Percentiles rank a stretch among this genome's conserved stretches.
Conservation (phyloP, 1,140 invertebrate species). For the Campoletis sonorensis region DNA sequence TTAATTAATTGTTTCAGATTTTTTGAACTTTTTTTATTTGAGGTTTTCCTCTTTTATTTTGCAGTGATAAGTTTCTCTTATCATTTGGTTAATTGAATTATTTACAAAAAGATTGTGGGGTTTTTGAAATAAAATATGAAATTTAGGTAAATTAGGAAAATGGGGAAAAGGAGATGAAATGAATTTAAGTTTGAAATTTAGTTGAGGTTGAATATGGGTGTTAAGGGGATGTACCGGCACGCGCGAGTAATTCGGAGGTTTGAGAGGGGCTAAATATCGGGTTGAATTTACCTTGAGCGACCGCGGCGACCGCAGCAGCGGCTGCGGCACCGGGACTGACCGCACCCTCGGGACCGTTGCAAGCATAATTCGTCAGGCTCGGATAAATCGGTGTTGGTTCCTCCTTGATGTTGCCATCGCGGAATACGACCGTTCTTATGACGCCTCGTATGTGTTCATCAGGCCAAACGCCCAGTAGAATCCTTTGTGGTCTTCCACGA, state of each 20-base stretch:
- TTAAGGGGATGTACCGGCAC: neutral
- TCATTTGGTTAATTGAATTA: no score
- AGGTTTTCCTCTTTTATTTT: no score
- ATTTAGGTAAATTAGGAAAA: no score
- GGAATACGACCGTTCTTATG: slow-evolving; percentile 92
- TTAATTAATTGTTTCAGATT: no score
- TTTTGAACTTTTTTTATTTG: no score
- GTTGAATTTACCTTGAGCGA: slow-evolving; percentile 78
- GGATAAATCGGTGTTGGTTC: slow-evolving; percentile 79
- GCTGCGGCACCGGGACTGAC: slow-evolving; percentile 82
- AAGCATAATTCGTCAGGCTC: slow-evolving; percentile 77
- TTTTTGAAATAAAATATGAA: no score
- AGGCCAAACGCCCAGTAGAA: slow-evolving; percentile 92
- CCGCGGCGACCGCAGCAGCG: slow-evolving; percentile 84
- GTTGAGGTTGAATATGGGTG: no score
- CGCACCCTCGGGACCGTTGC: slow-evolving; percentile 80
- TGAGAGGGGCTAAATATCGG: slow-evolving; percentile 39
- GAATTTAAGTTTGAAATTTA: no score
- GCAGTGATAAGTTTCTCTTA: no score
- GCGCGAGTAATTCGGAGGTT: neutral
- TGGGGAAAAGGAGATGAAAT: no score
- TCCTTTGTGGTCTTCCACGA: slow-evolving; percentile 90
- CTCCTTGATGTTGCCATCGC: slow-evolving; percentile 88
- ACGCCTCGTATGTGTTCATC: slow-evolving; percentile 94
- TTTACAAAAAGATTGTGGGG: no score